phyloP scores from a whole-genome alignment of 2,797 vertebrate genomes.

The Cyprinodon diabolis region DNA sequence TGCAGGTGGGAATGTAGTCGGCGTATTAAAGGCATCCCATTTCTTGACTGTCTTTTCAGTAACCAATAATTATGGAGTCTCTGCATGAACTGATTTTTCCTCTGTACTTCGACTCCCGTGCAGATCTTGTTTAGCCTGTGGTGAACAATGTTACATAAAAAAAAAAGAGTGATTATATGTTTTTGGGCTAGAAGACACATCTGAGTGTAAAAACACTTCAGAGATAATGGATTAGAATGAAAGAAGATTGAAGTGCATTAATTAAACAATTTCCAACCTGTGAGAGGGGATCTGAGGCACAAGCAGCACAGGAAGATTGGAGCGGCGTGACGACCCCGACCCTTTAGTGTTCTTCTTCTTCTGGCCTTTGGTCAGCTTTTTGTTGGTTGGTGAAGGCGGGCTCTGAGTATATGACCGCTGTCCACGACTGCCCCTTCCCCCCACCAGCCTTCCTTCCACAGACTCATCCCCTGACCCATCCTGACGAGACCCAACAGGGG shows the following conservation, averaged over 20 bases:
- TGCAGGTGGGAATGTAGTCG: slow-evolving; percentile 94
- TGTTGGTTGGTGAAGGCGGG: slow-evolving; percentile 72
- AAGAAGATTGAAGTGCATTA: slow-evolving; percentile 2
- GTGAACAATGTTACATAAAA: slow-evolving; percentile 16
- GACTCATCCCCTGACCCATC: slow-evolving; percentile 81
- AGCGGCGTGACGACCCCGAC: slow-evolving; percentile 71
- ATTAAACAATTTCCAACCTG: slow-evolving; percentile 81
- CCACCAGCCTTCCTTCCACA: slow-evolving; percentile 78
- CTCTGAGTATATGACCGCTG: slow-evolving; percentile 82
- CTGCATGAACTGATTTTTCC: slow-evolving; percentile 98
- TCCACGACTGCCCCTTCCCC: slow-evolving; percentile 78
- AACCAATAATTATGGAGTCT: slow-evolving; percentile 98
- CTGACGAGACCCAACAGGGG: slow-evolving; percentile 81
- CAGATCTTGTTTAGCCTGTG: slow-evolving; percentile 96
- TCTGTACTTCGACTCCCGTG: slow-evolving; percentile 92
- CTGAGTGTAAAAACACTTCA: background rate
- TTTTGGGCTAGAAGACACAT: background rate
- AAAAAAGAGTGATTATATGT: background rate
- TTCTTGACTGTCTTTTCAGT: slow-evolving; percentile 94
- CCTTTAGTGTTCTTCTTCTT: slow-evolving; percentile 85
- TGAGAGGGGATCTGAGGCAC: slow-evolving; percentile 94
- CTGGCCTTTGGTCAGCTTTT: slow-evolving; percentile 83
- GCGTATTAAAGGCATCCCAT: slow-evolving; percentile 94
- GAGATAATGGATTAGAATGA: slow-evolving; percentile 1
- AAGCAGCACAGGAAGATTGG: slow-evolving; percentile 83